Evolutionary conservation across 35 echinoderm and acorn worm species (phyloP), one percentile per base, ranked within the genome.

Genomic region (Apostichopus japonicus): DNA sequence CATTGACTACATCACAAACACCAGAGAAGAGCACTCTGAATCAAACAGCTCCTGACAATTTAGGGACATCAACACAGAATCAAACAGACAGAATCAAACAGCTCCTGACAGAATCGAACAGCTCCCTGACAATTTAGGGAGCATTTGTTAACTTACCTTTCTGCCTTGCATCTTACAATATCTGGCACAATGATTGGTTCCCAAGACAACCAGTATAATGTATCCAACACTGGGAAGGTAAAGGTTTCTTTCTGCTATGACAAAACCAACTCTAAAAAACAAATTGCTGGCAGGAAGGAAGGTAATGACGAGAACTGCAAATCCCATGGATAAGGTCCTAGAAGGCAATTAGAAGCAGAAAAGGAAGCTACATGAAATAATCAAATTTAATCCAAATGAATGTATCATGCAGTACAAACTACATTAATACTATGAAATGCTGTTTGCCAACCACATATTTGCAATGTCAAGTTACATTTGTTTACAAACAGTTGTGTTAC

Each of bases 281-380:
- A 99, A 19, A 80, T 99, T 99, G 79, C 90, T 93, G 15, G 97
- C 95, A 92, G 97, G 97, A 27, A 99, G 79, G 91, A 99, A 99
- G n/a, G 97, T 88, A 44, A 99, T 94, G 83, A 99, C 58, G 1
- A 96, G 80, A 0, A 87, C 8, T 4, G 94, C 86, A 58, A 94
- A 13, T 9, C 91, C 79, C 91, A 99, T 95, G 3, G 92, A 93
- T 4, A 99, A 72, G 11, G 90, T 44, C 67, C 97, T 99, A 91
- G 54, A 54, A 80, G 51, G 11, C 55, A 55, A 84, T 15, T 1
- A 57, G 10, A 24, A 14, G 10, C 33, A 19, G n/a, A 8, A 67
- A 19, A 17, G 4, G 19, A 67, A 4, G 63, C 33, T 44, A 44
- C 33, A 44, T 44, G 33, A 44, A 44, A 44, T 44, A 44, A 44